Conservation (phyloP, 2,113 vertebrate species). For the Toxotes jaculatrix region DNA sequence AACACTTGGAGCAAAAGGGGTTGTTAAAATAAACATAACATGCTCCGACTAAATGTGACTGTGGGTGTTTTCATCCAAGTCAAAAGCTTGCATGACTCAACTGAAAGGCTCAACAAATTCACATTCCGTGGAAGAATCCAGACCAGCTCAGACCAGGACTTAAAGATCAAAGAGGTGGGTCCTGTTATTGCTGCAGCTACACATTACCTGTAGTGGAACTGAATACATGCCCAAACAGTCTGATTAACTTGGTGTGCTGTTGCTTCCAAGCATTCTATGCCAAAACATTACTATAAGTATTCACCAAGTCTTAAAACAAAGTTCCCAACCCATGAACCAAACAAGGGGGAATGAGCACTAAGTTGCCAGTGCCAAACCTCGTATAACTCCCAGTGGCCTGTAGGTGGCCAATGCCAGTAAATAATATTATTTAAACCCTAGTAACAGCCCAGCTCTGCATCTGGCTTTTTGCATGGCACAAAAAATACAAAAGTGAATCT, state of each 20-base stretch:
- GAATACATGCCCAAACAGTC: conserved; percentile 32
- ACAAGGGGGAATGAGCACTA: background rate
- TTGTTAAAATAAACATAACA: conserved; percentile 71
- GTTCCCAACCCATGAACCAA: conserved; percentile 11
- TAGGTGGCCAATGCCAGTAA: conserved; percentile 5
- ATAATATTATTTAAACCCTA: background rate
- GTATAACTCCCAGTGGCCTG: conserved; percentile 22
- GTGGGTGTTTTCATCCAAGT: conserved; percentile 56
- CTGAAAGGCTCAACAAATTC: conserved; percentile 46
- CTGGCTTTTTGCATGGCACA: background rate
- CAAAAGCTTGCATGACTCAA: conserved; percentile 51
- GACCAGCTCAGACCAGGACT: conserved; percentile 45
- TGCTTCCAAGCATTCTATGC: conserved; percentile 17
- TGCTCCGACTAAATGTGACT: conserved; percentile 54
- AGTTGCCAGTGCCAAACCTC: conserved; percentile 5
- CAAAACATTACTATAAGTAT: conserved; percentile 26
- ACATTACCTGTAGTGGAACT: conserved; percentile 43
- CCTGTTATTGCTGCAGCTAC: conserved; percentile 41
- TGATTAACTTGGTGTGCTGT: conserved; percentile 24
- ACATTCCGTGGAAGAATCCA: conserved; percentile 47
- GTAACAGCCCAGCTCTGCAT: background rate
- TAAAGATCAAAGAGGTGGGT: conserved; percentile 49
- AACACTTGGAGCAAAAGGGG: conserved; percentile 60
- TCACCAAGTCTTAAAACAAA: conserved; percentile 4
- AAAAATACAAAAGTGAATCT: conserved; percentile 14